Percentiles rank a stretch among this genome's conserved stretches.
These are phyloP conservation scores for Cochlearius cochlearius DNA, from an alignment of 2,113 vertebrate genomes.

Conservation along the genomic window DNA sequence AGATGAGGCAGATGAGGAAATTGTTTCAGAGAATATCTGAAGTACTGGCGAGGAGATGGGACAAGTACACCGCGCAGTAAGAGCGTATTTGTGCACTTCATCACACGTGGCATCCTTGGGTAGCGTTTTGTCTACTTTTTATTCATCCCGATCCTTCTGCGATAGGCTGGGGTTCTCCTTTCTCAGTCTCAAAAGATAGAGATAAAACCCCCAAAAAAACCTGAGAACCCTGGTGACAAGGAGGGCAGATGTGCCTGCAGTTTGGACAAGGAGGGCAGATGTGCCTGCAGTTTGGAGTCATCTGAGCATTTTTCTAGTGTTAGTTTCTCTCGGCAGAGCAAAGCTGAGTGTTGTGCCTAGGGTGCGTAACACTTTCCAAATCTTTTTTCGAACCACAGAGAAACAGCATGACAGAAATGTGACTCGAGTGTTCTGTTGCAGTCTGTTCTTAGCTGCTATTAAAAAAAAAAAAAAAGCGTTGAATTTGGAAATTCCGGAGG, in stretches of 20 bases:
- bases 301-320: constrained; percentile 56
- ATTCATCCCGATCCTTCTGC: background rate
- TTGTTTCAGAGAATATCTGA: background rate
- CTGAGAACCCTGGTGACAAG: background rate
- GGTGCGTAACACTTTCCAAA: constrained; percentile 49
- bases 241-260: background rate
- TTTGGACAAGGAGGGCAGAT: constrained; percentile 30
- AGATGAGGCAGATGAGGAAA: background rate
- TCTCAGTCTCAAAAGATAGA: background rate
- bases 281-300: background rate
- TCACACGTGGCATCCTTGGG: background rate
- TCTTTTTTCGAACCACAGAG: constrained; percentile 1
- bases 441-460: background rate
- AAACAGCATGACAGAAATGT: background rate
- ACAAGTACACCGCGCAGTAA: background rate
- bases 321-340: constrained; percentile 51
- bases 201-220: background rate
- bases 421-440: background rate
- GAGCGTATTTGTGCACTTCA: background rate
- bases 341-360: constrained; percentile 39
- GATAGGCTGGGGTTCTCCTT: background rate
- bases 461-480: background rate
- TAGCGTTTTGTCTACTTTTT: background rate
- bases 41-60: background rate
- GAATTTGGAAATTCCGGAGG: background rate